Conservation (phyloP, 2,113 vertebrate species). For the Oncorhynchus nerka region DNA sequence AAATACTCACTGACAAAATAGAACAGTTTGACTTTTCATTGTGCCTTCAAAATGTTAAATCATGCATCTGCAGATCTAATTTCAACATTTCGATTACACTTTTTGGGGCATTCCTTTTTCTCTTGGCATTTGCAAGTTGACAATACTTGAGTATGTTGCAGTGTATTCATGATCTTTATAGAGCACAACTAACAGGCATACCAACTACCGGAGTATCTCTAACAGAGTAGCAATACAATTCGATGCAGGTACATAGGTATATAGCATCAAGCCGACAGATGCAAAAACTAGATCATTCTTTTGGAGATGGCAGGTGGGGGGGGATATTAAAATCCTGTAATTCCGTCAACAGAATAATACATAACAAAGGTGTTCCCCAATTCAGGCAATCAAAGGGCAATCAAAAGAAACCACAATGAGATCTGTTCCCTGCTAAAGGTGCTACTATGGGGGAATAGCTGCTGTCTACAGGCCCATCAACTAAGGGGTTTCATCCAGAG, state of each 20-base stretch:
- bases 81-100: conserved; percentile 72
- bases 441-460: conserved; percentile 56
- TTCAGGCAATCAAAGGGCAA: conserved; percentile 86
- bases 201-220: conserved; percentile 81
- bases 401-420: conserved; percentile 73
- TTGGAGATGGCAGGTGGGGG: conserved; percentile 68
- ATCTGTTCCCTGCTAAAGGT: conserved; percentile 78
- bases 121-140: conserved; percentile 98
- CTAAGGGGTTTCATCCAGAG: conserved; percentile 67
- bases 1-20: conserved; percentile 59
- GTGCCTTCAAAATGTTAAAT: conserved; percentile 77
- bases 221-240: conserved; percentile 86
- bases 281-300: conserved; percentile 86
- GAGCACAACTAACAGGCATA: conserved; percentile 88
- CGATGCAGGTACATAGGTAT: conserved; percentile 87
- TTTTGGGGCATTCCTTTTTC: conserved; percentile 71
- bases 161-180: conserved; percentile 77
- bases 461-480: conserved; percentile 39
- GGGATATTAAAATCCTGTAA: conserved; percentile 68
- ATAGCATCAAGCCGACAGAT: conserved; percentile 85
- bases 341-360: conserved; percentile 81
- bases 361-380: conserved; percentile 84
- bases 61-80: conserved; percentile 67
- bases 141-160: conserved; percentile 85
- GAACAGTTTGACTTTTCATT: conserved; percentile 75